Evolutionary conservation across 1,140 invertebrate species (phyloP).

Genomic region (Mamestra configurata): DNA sequence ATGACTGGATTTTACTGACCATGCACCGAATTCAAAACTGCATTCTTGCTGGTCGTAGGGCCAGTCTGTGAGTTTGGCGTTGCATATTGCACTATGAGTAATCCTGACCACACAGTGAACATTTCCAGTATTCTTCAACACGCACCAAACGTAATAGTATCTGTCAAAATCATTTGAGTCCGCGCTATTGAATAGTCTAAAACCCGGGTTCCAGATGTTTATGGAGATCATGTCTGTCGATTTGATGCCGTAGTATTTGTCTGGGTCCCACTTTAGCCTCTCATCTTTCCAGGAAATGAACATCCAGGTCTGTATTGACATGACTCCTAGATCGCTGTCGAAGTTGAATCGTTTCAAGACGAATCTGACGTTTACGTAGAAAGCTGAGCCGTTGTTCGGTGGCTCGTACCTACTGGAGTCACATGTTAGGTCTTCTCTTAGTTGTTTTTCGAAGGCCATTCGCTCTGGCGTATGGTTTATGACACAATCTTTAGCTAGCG

Average conservation of each 20-base stretch:
- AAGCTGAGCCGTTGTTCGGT: background rate
- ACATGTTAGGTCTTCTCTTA: background rate
- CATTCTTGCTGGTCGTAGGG: slow-evolving; percentile 56
- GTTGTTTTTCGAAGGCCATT: slow-evolving; percentile 16
- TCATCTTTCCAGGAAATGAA: slow-evolving; percentile 43
- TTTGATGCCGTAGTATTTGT: slow-evolving; percentile 36
- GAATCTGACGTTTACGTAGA: slow-evolving; percentile 34
- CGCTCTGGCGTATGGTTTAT: background rate
- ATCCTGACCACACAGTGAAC: slow-evolving; percentile 30
- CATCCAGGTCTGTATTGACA: slow-evolving; percentile 36
- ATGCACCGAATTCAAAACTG: slow-evolving; percentile 33
- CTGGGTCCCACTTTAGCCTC: slow-evolving; percentile 47
- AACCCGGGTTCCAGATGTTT: slow-evolving; percentile 47
- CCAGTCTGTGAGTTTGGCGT: slow-evolving; percentile 46
- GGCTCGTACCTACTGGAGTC: background rate
- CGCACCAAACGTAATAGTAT: slow-evolving; percentile 17
- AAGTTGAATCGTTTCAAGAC: slow-evolving; percentile 46
- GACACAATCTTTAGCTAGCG: background rate
- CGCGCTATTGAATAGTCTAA: slow-evolving; percentile 36
- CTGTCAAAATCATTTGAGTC: slow-evolving; percentile 15
- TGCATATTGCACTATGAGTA: slow-evolving; percentile 37
- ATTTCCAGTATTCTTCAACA: slow-evolving; percentile 6
- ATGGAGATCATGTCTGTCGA: background rate
- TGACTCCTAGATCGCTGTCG: slow-evolving; percentile 34
- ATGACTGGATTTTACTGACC: background rate